phyloP scores from a whole-genome alignment of 2,888 invertebrate genomes.

The Camponotus fellah region DNA sequence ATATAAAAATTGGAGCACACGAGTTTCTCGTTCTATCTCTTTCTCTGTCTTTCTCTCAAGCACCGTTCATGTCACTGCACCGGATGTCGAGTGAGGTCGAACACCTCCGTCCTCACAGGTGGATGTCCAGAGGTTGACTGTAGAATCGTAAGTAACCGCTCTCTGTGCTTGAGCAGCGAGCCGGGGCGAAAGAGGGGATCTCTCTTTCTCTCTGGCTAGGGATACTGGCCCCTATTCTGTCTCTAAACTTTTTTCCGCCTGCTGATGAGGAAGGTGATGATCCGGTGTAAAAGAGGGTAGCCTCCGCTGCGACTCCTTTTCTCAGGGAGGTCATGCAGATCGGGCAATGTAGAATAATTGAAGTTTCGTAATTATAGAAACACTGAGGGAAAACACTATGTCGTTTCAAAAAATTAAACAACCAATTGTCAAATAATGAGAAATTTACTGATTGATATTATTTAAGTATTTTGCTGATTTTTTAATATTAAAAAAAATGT shows the following conservation, averaged over 20 bases:
- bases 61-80: conserved; percentile 84
- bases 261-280: conserved; percentile 49
- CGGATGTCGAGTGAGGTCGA: conserved; percentile 82
- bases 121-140: conserved; percentile 86
- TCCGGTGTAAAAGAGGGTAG: conserved; percentile 59
- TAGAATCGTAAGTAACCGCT: conserved; percentile 83
- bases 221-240: conserved; percentile 78
- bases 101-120: conserved; percentile 85
- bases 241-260: conserved; percentile 69
- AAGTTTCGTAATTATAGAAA: neutral
- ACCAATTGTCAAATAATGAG: neutral
- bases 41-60: conserved; percentile 67
- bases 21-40: conserved; percentile 59
- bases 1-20: conserved; percentile 64
- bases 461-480: neutral
- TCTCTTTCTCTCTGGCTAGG: conserved; percentile 60
- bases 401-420: neutral
- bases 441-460: neutral
- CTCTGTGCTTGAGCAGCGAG: conserved; percentile 76
- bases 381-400: neutral
- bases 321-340: neutral
- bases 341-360: neutral
- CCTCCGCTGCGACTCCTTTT: conserved; percentile 19
- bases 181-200: conserved; percentile 74
- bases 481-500: neutral